Conservation (phyloP, 2,888 invertebrate genomes). For the Agrotis puta region DNA sequence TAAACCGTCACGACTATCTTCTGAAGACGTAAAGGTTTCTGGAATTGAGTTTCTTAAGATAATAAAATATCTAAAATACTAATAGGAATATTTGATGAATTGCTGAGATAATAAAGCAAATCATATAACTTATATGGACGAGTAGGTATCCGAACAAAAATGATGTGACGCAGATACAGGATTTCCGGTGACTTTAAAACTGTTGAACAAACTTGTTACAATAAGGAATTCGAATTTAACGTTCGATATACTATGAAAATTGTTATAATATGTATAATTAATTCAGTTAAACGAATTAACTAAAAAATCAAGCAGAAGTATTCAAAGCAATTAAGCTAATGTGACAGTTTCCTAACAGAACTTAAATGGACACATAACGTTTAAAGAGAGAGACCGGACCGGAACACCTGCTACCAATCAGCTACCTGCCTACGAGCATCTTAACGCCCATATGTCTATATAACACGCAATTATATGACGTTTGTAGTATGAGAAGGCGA, state of each 20-base stretch:
- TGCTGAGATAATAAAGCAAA: neutral
- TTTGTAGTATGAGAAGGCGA: slow-evolving; percentile 43
- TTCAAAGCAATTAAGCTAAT: slow-evolving; percentile 11
- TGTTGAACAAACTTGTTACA: neutral
- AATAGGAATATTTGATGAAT: slow-evolving; percentile 2
- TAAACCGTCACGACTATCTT: slow-evolving; percentile 17
- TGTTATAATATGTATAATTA: neutral
- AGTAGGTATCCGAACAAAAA: neutral
- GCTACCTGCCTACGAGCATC: slow-evolving; percentile 9
- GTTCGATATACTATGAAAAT: too few relatives aligned
- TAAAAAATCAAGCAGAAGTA: neutral
- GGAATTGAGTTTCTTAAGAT: neutral
- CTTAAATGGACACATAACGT: slow-evolving; percentile 2
- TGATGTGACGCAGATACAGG: neutral
- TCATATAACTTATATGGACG: neutral
- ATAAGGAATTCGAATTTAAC: too few relatives aligned
- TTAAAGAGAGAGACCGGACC: slow-evolving; percentile 46
- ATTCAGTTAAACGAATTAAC: neutral
- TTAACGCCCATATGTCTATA: slow-evolving; percentile 55
- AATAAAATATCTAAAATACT: neutral
- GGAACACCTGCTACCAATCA: slow-evolving; percentile 32
- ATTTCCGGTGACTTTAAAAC: neutral
- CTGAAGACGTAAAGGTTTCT: slow-evolving; percentile 4
- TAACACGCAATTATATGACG: slow-evolving; percentile 56
- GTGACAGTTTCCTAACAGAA: neutral